Conservation (phyloP, 2,888 invertebrate species). For the Oscheius onirici region DNA sequence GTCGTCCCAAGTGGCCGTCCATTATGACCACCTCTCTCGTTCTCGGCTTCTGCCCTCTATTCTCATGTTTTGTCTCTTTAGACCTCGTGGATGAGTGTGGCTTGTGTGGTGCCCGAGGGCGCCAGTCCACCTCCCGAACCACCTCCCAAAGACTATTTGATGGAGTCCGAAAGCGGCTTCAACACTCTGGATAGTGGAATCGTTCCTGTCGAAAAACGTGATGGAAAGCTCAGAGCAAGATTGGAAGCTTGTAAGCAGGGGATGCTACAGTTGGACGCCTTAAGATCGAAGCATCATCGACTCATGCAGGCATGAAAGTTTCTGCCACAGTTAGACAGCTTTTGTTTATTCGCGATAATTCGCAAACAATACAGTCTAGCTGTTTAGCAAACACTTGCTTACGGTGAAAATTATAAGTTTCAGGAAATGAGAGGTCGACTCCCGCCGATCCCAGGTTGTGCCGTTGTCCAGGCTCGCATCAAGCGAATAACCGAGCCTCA, state of each 20-base stretch:
- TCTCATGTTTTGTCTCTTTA: background rate
- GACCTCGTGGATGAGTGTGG: constrained; percentile 22
- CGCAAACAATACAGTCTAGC: too few relatives aligned
- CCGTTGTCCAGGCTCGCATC: constrained; percentile 45
- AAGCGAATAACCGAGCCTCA: constrained; percentile 37
- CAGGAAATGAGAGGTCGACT: constrained; percentile 49
- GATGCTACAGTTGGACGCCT: constrained; percentile 49
- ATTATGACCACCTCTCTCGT: constrained; percentile 22
- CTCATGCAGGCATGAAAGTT: constrained; percentile 40
- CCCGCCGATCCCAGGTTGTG: constrained; percentile 49
- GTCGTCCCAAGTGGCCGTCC: constrained; percentile 29
- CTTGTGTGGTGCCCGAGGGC: constrained; percentile 31
- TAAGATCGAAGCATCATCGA: constrained; percentile 45
- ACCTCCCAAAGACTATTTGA: constrained; percentile 36
- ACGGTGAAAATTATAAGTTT: background rate
- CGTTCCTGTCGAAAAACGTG: constrained; percentile 1
- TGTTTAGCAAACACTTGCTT: too few relatives aligned
- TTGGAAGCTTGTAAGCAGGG: constrained; percentile 54
- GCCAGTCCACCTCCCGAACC: constrained; percentile 41
- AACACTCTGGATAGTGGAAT: background rate
- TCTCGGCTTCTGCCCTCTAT: background rate
- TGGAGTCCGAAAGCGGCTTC: background rate
- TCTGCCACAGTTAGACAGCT: too few relatives aligned
- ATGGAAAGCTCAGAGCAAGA: constrained; percentile 43
- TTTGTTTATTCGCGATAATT: too few relatives aligned